A percentile compares a stretch with the other conserved stretches of the same genome.
Conservation (phyloP, 2,888 invertebrate genomes). For the Hymenopus coronatus region DNA sequence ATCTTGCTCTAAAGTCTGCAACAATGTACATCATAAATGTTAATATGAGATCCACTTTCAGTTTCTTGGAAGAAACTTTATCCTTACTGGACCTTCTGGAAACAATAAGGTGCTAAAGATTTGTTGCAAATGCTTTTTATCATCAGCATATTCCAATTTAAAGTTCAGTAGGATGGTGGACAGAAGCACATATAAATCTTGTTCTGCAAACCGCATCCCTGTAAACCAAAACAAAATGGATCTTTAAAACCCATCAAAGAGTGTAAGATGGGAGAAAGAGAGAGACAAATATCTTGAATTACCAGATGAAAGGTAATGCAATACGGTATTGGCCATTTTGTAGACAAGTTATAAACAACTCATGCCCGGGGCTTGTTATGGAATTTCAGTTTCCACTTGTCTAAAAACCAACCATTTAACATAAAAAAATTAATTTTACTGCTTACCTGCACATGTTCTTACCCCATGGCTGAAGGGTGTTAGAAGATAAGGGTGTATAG, state of each 20-base stretch:
- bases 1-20: too few relatives aligned
- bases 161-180: slow-evolving; percentile 48
- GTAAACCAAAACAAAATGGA: slow-evolving; percentile 24
- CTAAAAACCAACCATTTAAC: too few relatives aligned
- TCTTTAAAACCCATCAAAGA: too few relatives aligned
- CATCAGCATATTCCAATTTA: slow-evolving; percentile 44
- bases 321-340: too few relatives aligned
- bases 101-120: slow-evolving; percentile 52
- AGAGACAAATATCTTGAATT: too few relatives aligned
- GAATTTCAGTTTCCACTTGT: too few relatives aligned
- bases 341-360: too few relatives aligned
- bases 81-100: slow-evolving; percentile 46
- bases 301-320: too few relatives aligned
- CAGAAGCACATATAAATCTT: slow-evolving; percentile 51
- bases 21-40: too few relatives aligned
- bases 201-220: slow-evolving; percentile 55
- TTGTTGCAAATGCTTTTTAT: slow-evolving; percentile 44
- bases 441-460: slow-evolving; percentile 53
- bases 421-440: background rate
- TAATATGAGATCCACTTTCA: background rate
- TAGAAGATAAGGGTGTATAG: slow-evolving; percentile 50
- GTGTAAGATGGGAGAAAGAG: too few relatives aligned
- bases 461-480: slow-evolving; percentile 54
- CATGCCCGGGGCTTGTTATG: too few relatives aligned
- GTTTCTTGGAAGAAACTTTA: slow-evolving; percentile 37